phyloP scores from a whole-genome alignment of 2,113 vertebrate genomes.

The Megalops atlanticus region DNA sequence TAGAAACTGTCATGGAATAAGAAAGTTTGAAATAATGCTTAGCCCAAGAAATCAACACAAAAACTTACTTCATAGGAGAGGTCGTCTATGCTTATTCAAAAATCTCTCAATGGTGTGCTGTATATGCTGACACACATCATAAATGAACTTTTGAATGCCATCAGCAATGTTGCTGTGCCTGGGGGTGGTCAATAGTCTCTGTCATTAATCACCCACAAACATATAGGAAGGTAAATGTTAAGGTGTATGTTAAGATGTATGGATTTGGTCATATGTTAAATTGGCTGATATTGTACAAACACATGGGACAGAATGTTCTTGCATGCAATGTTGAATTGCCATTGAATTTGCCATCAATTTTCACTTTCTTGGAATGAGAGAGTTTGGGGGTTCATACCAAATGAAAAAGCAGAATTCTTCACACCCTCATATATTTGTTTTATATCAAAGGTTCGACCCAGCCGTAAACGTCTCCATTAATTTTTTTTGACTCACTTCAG shows the following conservation, averaged over 20 bases:
- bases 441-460: not conserved
- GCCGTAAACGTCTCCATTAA: not conserved
- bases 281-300: constrained; percentile 9
- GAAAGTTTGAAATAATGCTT: constrained; percentile 22
- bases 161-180: constrained; percentile 8
- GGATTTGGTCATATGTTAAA: constrained; percentile 25
- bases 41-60: not conserved
- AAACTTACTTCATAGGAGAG: not conserved
- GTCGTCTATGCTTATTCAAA: not conserved
- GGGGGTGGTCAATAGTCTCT: not conserved
- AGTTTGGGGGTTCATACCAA: not conserved
- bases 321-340: not conserved
- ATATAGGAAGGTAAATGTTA: constrained; percentile 19
- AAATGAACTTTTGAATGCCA: constrained; percentile 23
- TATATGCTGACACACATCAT: not conserved
- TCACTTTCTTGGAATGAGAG: not conserved
- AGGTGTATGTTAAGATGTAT: constrained; percentile 19
- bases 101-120: not conserved
- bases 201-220: constrained; percentile 23
- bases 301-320: not conserved
- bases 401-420: not conserved
- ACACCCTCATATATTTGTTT: not conserved
- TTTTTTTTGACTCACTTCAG: too few relatives aligned
- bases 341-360: not conserved
- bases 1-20: constrained; percentile 5